Base-by-base conservation (phyloP, 1,140 invertebrate species). In the Zaprionus africanus region DNA sequence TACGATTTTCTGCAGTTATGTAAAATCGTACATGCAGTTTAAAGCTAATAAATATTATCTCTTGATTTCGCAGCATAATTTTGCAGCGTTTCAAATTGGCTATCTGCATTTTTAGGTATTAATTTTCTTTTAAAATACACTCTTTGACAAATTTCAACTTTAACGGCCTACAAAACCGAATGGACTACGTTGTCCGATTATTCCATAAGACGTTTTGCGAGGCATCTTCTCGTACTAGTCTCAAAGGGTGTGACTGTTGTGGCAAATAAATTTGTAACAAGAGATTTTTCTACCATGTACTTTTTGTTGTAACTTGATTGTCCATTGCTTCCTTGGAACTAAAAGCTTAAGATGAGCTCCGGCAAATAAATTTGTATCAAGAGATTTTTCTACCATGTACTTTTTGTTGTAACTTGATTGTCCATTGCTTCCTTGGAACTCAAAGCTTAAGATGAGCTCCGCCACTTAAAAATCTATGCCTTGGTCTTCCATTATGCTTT, bases 101-200 rank as follows among this genome's bases (percentile, higher is more conserved):
- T 11, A 31, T 31, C 9, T 31, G 9, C 13, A 9, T 19, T 19
- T 58, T 17, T 13, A 58, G 7, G 41, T 58, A 13, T 34, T 36
- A 12, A 5, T 57, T 66, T 66, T 59, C 54, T 5, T 43, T 31
- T 31, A 46, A 15, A 46, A 66, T 66, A 3, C 9, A n/a, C 46
- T 66, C 53, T 15, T 46, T 66, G 1, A 31, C 12, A 31, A 66
- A 65, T 43, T 65, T 28, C 13, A 66, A 22, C 15, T 65, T 65
- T 26, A 65, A 31, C 3, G 51, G 31, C 43, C 43, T 9, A 9
- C 43, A 11, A 19, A 49, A 49, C 11, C 17, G 6, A 19, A 49
- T 49, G 7, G 57, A 59, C 19, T 59, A 34, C 17, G 57, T 34
- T 38, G 57, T 41, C 5, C 57, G 13, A 34, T 57, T 59, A 41